Evolutionary conservation across 2,888 invertebrate species (phyloP).

Genomic region (Nesidiocoris tenuis): DNA sequence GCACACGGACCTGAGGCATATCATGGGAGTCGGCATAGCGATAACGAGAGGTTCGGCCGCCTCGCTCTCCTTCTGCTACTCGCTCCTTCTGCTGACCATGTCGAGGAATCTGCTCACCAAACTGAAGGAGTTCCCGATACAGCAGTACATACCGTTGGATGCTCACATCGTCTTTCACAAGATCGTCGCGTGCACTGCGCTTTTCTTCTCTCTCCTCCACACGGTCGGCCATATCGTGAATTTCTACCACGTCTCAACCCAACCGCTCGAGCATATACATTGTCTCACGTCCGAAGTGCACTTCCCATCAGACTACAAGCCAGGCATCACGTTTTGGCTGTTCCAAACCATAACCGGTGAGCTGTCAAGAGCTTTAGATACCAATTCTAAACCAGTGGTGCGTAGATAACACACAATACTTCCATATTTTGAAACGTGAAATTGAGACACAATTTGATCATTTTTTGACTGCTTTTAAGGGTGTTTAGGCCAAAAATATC

Average conservation of each 20-base stretch:
- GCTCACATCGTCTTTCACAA: constrained; percentile 97
- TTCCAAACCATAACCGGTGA: constrained; percentile 90
- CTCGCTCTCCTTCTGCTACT: constrained; percentile 91
- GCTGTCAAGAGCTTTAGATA: background rate
- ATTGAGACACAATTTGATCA: too few relatives aligned
- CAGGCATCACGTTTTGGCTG: constrained; percentile 92
- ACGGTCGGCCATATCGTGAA: constrained; percentile 94
- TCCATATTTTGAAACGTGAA: too few relatives aligned
- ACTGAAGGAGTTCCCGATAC: constrained; percentile 67
- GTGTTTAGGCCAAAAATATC: too few relatives aligned
- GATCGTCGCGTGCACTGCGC: constrained; percentile 90
- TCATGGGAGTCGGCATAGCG: constrained; percentile 96
- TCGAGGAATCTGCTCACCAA: constrained; percentile 88
- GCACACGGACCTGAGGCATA: constrained; percentile 89
- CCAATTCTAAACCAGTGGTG: too few relatives aligned
- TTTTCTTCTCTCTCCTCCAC: constrained; percentile 89
- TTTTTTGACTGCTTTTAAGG: too few relatives aligned
- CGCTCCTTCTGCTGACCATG: constrained; percentile 87
- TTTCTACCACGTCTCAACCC: constrained; percentile 95
- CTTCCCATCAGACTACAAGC: constrained; percentile 90
- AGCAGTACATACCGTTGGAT: constrained; percentile 66
- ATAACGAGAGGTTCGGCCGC: constrained; percentile 93
- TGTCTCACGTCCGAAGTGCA: constrained; percentile 92
- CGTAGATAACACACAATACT: too few relatives aligned
- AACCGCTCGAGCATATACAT: constrained; percentile 85